These are phyloP conservation scores for Neomorphus geoffroyi DNA, from an alignment of 2,797 vertebrate species.

Conservation along the genomic window DNA sequence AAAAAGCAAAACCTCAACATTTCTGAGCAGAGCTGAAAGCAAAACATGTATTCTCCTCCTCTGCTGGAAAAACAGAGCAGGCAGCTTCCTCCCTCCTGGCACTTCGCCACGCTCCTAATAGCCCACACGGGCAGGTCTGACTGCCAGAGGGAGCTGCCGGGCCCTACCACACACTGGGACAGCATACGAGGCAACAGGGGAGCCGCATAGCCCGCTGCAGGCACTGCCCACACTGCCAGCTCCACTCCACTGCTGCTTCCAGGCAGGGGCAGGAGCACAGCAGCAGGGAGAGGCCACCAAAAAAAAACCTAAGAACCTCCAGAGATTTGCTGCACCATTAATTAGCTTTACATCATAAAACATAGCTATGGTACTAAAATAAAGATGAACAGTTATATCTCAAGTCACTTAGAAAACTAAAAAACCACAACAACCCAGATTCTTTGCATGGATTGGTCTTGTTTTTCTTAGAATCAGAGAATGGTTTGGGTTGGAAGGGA, in stretches of 20 bases:
- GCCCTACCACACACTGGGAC: accelerated
- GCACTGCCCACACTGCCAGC: background rate
- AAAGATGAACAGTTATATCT: background rate
- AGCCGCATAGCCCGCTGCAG: background rate
- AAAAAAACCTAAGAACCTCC: background rate
- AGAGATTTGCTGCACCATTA: background rate
- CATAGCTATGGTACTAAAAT: background rate
- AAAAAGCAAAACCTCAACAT: background rate
- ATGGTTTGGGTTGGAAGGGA: no score
- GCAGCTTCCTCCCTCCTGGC: background rate
- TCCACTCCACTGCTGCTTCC: accelerated
- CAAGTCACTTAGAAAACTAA: background rate
- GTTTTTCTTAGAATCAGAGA: background rate
- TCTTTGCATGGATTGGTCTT: background rate
- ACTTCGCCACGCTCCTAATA: background rate
- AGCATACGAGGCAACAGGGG: accelerated
- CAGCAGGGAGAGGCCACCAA: background rate
- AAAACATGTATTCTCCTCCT: accelerated
- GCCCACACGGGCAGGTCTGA: accelerated
- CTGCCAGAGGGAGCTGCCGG: background rate
- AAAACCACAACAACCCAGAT: background rate
- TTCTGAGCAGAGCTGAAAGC: background rate
- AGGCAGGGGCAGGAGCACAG: accelerated
- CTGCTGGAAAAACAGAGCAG: background rate
- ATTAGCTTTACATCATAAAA: background rate